phyloP scores from a whole-genome alignment of 2,797 vertebrate genomes.

The Telmatherina bonti region DNA sequence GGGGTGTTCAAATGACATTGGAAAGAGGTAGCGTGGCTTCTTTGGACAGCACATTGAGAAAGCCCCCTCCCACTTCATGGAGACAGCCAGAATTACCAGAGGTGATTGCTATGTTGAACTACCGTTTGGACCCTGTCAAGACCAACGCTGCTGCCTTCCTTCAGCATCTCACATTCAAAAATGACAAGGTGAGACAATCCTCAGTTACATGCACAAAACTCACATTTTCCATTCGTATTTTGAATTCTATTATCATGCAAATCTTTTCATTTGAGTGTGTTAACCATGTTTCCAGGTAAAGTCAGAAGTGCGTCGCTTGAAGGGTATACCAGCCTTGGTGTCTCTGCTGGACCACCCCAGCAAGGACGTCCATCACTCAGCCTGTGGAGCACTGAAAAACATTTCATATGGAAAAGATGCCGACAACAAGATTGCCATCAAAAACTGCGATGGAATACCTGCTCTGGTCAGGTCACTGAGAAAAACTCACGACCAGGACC shows the following conservation, averaged over 20 bases:
- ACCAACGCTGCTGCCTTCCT: slow-evolving; percentile 96
- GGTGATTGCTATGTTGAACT: slow-evolving; percentile 96
- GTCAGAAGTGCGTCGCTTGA: slow-evolving; percentile 86
- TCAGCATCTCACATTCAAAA: slow-evolving; percentile 96
- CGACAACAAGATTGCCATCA: slow-evolving; percentile 98
- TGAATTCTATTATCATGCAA: background rate
- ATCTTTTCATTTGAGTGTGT: background rate
- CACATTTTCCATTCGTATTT: background rate
- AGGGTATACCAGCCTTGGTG: slow-evolving; percentile 94
- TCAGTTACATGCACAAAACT: background rate
- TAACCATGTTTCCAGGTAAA: slow-evolving; percentile 75
- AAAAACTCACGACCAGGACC: slow-evolving; percentile 93
- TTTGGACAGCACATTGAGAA: slow-evolving; percentile 93
- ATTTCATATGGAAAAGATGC: slow-evolving; percentile 95
- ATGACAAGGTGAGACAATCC: slow-evolving; percentile 87
- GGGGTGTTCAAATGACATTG: slow-evolving; percentile 88
- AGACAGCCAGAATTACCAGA: slow-evolving; percentile 95
- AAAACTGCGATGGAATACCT: slow-evolving; percentile 96
- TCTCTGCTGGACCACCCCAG: slow-evolving; percentile 93
- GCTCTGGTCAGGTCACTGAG: slow-evolving; percentile 91
- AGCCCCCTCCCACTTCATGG: slow-evolving; percentile 87
- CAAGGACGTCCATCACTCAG: slow-evolving; percentile 94
- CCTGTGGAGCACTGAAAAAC: slow-evolving; percentile 97
- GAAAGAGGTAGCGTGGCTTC: slow-evolving; percentile 96
- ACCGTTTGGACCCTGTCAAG: slow-evolving; percentile 93